These are phyloP conservation scores for Keiferia lycopersicella DNA, from an alignment of 2,888 invertebrate genomes.

Conservation along the genomic window DNA sequence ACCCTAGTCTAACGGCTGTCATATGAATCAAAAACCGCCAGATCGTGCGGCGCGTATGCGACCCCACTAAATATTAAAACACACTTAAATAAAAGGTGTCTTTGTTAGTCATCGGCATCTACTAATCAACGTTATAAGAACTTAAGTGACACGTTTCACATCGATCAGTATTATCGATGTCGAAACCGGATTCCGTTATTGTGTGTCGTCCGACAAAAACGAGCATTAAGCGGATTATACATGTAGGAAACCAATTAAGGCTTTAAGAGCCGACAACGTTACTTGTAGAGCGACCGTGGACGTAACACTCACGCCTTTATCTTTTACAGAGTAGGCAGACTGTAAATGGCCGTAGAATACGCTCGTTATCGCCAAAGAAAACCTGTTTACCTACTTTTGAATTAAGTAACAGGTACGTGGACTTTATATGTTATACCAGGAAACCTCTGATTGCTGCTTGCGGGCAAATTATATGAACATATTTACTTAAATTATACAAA, in stretches of 20 bases:
- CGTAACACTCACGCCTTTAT: not conserved
- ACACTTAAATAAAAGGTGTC: slow-evolving; percentile 28
- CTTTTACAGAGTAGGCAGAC: no score
- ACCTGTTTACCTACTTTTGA: no score
- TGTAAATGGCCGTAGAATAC: no score
- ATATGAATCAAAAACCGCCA: no score
- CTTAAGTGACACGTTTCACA: slow-evolving; percentile 55
- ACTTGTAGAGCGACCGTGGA: slow-evolving; percentile 43
- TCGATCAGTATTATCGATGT: slow-evolving; percentile 58
- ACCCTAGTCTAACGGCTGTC: no score
- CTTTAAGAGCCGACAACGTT: slow-evolving; percentile 63
- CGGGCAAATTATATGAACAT: no score
- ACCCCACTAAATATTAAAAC: slow-evolving; percentile 12
- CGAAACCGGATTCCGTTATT: slow-evolving; percentile 60
- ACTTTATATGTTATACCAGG: no score
- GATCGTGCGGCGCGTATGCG: no score
- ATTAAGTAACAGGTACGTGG: no score
- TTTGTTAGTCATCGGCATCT: slow-evolving; percentile 37
- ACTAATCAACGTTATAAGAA: slow-evolving; percentile 47
- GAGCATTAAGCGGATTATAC: slow-evolving; percentile 68
- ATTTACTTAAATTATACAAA: not conserved
- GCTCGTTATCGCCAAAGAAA: no score
- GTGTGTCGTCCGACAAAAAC: slow-evolving; percentile 59
- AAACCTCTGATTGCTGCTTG: no score
- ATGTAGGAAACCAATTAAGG: slow-evolving; percentile 72